Evolutionary conservation across 2,797 vertebrate genomes (phyloP).

Genomic region (Atherinosoma microstoma): DNA sequence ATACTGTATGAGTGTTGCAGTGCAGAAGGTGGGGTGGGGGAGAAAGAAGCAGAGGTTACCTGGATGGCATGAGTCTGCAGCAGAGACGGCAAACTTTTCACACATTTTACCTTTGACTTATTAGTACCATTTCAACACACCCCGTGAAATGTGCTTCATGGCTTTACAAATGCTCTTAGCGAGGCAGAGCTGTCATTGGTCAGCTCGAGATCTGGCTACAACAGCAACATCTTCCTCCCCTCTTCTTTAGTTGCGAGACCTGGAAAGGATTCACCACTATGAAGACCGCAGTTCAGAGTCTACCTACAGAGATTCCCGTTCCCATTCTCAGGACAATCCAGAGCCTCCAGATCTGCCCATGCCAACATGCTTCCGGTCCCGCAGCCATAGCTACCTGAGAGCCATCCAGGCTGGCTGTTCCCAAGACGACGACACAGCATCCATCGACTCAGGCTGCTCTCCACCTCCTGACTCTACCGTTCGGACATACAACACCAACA

Average conservation of each 20-base stretch:
- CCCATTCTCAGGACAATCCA: constrained; percentile 85
- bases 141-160: not conserved
- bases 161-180: not conserved
- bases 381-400: constrained; percentile 99
- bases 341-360: constrained; percentile 93
- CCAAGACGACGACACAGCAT: constrained; percentile 94
- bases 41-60: not conserved
- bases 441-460: constrained; percentile 94
- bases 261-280: constrained; percentile 91
- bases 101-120: constrained; percentile 3
- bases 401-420: constrained; percentile 99
- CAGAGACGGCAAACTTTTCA: not conserved
- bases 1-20: constrained; percentile 12
- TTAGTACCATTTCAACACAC: constrained; percentile 17
- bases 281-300: constrained; percentile 90
- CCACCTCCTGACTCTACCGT: constrained; percentile 91
- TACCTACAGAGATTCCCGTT: constrained; percentile 87
- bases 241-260: constrained; percentile 86
- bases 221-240: constrained; percentile 6
- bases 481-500: constrained; percentile 92
- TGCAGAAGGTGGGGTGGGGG: not conserved
- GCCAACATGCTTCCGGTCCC: constrained; percentile 96
- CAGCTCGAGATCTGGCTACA: not conserved
- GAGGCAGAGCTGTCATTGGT: not conserved
- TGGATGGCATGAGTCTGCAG: not conserved